These are phyloP conservation scores for Mercenaria mercenaria DNA, from an alignment of 1,140 invertebrate genomes.

Conservation along the genomic window DNA sequence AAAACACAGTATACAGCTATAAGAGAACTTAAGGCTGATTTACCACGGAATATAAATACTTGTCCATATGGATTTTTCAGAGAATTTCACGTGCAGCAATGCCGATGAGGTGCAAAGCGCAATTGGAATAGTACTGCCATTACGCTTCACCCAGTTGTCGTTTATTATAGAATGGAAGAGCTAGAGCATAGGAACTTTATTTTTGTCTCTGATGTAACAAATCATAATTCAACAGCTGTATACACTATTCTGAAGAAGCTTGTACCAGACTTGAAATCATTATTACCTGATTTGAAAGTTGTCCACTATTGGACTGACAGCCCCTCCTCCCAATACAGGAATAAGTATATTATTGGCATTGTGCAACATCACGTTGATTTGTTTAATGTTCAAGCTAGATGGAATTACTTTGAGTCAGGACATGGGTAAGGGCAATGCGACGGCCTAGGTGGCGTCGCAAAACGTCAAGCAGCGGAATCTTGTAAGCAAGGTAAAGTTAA, in stretches of 20 bases:
- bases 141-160: constrained; percentile 64
- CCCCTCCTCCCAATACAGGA: too few relatives aligned
- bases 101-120: constrained; percentile 70
- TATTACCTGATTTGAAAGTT: background rate
- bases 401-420: too few relatives aligned
- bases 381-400: too few relatives aligned
- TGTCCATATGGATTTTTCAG: constrained; percentile 68
- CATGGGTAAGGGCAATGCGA: too few relatives aligned
- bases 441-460: too few relatives aligned
- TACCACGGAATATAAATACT: constrained; percentile 49
- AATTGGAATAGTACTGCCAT: constrained; percentile 64
- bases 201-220: constrained; percentile 55
- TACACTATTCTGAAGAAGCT: constrained; percentile 63
- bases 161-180: constrained; percentile 40
- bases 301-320: constrained; percentile 71
- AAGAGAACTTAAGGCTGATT: constrained; percentile 25
- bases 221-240: constrained; percentile 60
- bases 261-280: constrained; percentile 31
- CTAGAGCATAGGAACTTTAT: constrained; percentile 59
- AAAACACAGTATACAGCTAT: constrained; percentile 50
- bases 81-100: constrained; percentile 66
- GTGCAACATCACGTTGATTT: too few relatives aligned
- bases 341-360: too few relatives aligned
- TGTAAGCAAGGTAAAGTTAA: too few relatives aligned
- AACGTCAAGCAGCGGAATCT: too few relatives aligned